Conservation (phyloP, 2,888 invertebrate species). For the Gari tellinella region DNA sequence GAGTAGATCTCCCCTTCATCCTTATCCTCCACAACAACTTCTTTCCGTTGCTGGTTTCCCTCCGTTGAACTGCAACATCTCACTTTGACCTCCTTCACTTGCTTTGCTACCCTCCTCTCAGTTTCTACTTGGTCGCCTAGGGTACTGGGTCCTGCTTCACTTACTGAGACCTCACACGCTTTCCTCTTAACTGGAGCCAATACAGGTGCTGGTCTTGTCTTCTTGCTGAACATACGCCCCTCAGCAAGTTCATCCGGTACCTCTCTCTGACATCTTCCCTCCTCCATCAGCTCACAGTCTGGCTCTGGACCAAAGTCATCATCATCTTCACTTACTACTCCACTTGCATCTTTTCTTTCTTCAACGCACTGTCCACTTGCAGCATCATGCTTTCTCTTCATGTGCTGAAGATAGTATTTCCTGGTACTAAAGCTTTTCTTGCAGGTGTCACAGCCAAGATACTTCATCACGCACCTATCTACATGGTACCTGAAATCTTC, state of each 20-base stretch:
- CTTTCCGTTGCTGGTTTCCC: not conserved
- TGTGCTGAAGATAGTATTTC: slow-evolving; percentile 11
- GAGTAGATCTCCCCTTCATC: slow-evolving; percentile 5
- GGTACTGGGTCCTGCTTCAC: too few species aligned
- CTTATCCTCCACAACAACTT: too few species aligned
- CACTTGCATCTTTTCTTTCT: not conserved
- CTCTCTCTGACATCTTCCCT: not conserved
- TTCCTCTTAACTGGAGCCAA: not conserved
- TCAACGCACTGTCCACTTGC: not conserved
- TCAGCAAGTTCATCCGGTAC: not conserved
- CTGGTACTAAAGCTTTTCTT: slow-evolving; percentile 4
- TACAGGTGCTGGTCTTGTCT: not conserved
- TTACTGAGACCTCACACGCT: not conserved
- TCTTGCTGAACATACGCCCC: slow-evolving; percentile 2
- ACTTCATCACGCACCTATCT: slow-evolving; percentile 2
- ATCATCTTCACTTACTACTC: not conserved
- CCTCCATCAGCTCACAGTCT: slow-evolving; percentile 2
- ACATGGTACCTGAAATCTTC: slow-evolving; percentile 2
- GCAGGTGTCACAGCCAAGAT: slow-evolving; percentile 5
- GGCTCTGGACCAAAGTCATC: not conserved
- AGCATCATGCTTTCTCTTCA: slow-evolving; percentile 4
- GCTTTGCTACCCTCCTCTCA: not conserved
- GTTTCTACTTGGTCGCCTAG: too few species aligned
- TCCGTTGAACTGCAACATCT: not conserved
- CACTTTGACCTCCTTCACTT: not conserved